phyloP scores from a whole-genome alignment of 2,888 invertebrate species.

The Camptogramma bilineatum region DNA sequence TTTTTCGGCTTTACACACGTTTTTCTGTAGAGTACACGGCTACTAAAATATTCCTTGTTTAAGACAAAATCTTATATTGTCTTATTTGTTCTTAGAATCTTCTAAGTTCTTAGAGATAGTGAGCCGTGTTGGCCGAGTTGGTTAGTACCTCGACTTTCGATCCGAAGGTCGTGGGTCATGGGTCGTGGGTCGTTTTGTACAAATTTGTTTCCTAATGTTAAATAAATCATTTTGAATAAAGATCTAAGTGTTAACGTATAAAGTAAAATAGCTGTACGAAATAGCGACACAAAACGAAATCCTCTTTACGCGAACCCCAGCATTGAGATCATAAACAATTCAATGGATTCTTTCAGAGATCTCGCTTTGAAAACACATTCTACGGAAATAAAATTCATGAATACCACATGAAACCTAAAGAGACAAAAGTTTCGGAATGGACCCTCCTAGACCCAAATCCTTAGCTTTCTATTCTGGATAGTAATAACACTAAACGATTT shows the following conservation, averaged over 20 bases:
- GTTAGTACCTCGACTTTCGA: no score
- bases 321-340: constrained; percentile 25
- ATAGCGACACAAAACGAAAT: constrained; percentile 9
- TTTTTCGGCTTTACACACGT: background rate
- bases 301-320: constrained; percentile 14
- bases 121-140: no score
- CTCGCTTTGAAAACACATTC: constrained; percentile 23
- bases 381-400: constrained; percentile 25
- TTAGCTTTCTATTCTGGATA: background rate
- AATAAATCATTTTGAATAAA: no score
- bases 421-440: background rate
- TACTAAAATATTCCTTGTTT: background rate
- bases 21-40: background rate
- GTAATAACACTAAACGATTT: background rate
- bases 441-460: background rate
- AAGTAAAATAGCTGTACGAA: constrained; percentile 6
- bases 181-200: no score
- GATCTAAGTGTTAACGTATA: background rate
- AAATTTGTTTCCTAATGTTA: no score
- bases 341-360: constrained; percentile 18
- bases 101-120: no score
- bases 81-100: no score
- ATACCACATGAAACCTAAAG: constrained; percentile 20
- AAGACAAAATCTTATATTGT: background rate
- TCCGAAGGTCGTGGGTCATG: no score